phyloP scores from a whole-genome alignment of 2,888 invertebrate genomes.

The Julus scanicus region DNA sequence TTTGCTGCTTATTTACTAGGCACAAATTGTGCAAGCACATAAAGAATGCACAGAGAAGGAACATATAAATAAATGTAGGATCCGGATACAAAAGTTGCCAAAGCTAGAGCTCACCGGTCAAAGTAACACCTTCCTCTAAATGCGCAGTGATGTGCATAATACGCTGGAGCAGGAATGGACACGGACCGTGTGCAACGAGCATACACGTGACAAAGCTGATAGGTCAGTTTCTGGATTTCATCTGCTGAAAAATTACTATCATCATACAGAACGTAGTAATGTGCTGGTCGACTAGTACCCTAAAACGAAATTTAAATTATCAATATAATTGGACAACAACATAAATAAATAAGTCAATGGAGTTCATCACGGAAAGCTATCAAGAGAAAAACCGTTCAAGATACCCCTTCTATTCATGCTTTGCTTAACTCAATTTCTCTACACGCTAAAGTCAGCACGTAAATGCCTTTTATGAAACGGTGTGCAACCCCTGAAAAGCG shows the following conservation, averaged over 20 bases:
- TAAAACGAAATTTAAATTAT: conserved; percentile 66
- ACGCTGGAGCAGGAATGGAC: conserved; percentile 67
- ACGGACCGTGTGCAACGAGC: conserved; percentile 78
- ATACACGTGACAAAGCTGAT: conserved; percentile 86
- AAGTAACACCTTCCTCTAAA: conserved; percentile 60
- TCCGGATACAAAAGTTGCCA: neutral
- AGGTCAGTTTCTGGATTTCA: conserved; percentile 81
- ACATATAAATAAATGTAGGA: too few species aligned
- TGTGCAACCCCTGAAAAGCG: too few species aligned
- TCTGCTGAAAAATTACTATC: conserved; percentile 78
- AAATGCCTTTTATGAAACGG: too few species aligned
- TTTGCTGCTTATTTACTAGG: too few species aligned
- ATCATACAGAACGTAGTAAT: conserved; percentile 86
- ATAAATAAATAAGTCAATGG: neutral
- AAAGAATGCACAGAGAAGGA: too few species aligned
- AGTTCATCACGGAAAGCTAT: too few species aligned
- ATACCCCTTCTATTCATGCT: too few species aligned
- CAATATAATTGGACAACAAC: neutral
- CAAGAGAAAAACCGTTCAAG: too few species aligned
- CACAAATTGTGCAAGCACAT: too few species aligned
- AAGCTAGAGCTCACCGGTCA: conserved; percentile 56
- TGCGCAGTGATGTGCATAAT: conserved; percentile 63
- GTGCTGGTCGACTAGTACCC: conserved; percentile 70
- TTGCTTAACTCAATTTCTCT: too few species aligned
- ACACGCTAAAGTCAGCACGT: too few species aligned